Conservation (phyloP, 1,140 invertebrate genomes). For the Muscidifurax raptorellus region DNA sequence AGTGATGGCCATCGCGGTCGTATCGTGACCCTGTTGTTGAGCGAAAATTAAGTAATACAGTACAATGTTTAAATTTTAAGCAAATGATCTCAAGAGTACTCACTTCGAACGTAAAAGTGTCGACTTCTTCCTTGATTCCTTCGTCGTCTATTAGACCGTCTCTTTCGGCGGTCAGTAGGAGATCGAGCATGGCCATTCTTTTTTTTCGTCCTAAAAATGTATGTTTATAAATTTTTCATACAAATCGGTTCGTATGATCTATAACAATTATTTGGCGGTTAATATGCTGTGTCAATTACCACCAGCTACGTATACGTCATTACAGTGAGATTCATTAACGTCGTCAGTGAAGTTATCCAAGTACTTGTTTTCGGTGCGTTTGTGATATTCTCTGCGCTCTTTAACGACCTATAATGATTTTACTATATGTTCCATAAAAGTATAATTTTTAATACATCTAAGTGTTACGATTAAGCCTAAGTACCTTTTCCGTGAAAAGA, state of each 20-base stretch:
- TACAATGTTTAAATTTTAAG: neutral
- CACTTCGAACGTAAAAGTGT: slow-evolving; percentile 89
- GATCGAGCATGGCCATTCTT: slow-evolving; percentile 87
- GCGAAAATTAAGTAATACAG: slow-evolving; percentile 28
- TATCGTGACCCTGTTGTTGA: slow-evolving; percentile 79
- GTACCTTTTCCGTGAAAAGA: slow-evolving; percentile 79
- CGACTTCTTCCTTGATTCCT: slow-evolving; percentile 88
- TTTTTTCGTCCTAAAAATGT: slow-evolving; percentile 70
- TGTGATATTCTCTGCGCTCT: slow-evolving; percentile 64
- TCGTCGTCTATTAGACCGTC: slow-evolving; percentile 75
- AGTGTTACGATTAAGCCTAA: slow-evolving; percentile 48
- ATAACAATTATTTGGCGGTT: neutral
- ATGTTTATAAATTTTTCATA: neutral
- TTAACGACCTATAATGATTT: slow-evolving; percentile 58
- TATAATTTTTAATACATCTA: no score
- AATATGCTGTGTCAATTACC: neutral
- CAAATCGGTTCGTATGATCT: neutral
- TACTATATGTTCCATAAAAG: no score
- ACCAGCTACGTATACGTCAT: neutral
- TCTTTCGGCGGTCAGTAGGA: slow-evolving; percentile 80
- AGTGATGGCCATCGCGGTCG: slow-evolving; percentile 79
- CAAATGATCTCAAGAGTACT: slow-evolving; percentile 44
- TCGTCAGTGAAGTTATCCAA: slow-evolving; percentile 19
- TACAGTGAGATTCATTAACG: neutral
- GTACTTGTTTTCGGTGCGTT: slow-evolving; percentile 49